Conservation (phyloP, 2,113 vertebrate species). For the Monopterus albus region DNA sequence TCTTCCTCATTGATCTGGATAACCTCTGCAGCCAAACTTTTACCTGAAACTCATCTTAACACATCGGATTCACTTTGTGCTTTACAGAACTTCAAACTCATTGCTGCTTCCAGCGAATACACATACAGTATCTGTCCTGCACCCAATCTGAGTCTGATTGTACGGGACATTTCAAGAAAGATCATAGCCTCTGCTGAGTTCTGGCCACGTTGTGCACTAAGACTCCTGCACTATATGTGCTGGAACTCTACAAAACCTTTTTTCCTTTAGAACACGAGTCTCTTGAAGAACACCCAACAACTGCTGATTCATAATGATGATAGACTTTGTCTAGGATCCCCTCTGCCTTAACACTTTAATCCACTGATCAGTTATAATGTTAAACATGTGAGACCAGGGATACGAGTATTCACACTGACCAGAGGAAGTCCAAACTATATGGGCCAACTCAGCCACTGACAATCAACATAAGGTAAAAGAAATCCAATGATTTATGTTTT, state of each 20-base stretch:
- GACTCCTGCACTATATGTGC: background rate
- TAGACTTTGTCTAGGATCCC: background rate
- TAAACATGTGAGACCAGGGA: background rate
- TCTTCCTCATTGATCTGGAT: background rate
- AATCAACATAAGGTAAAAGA: background rate
- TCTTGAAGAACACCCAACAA: too few species aligned
- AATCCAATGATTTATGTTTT: background rate
- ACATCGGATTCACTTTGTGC: background rate
- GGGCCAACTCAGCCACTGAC: conserved; percentile 11
- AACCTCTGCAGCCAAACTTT: background rate
- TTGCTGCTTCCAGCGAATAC: background rate
- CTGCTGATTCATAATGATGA: background rate
- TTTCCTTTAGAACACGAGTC: conserved; percentile 14
- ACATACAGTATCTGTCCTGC: conserved; percentile 7
- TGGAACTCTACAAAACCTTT: conserved; percentile 8
- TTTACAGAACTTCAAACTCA: background rate
- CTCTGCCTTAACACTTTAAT: background rate
- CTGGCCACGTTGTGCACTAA: conserved; percentile 5
- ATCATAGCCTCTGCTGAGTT: conserved; percentile 15
- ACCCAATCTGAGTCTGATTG: conserved; percentile 14
- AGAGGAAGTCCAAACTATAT: conserved; percentile 3
- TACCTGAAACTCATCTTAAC: background rate
- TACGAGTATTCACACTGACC: background rate
- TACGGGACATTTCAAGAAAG: conserved; percentile 27
- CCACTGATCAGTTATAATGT: background rate